Conservation (phyloP, 1,140 invertebrate genomes). For the Orius insidiosus region DNA sequence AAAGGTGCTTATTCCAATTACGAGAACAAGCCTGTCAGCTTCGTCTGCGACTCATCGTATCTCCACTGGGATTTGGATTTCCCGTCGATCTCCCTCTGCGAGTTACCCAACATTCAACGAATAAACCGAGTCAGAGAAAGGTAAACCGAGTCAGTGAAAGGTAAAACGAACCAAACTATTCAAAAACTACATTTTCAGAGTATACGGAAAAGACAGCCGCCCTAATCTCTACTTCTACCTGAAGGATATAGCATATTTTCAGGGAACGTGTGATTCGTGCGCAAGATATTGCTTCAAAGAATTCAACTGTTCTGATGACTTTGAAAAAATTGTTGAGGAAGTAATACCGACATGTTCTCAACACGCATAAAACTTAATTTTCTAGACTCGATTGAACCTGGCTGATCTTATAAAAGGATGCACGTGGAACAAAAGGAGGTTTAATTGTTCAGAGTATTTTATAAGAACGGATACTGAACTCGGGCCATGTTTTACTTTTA, state of each 20-base stretch:
- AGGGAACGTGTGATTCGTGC: constrained; percentile 43
- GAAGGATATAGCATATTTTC: constrained; percentile 44
- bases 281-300: constrained; percentile 28
- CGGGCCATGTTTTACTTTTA: constrained; percentile 44
- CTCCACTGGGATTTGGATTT: constrained; percentile 49
- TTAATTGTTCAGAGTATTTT: constrained; percentile 48
- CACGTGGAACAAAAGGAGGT: constrained; percentile 36
- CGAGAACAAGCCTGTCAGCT: constrained; percentile 40
- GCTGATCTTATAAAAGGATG: constrained; percentile 36
- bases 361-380: too few species aligned
- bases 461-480: constrained; percentile 43
- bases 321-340: constrained; percentile 28
- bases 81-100: constrained; percentile 42
- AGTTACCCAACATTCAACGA: constrained; percentile 7
- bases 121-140: too few species aligned
- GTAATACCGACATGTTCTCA: too few species aligned
- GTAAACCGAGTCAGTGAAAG: too few species aligned
- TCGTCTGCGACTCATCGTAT: constrained; percentile 50
- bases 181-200: constrained; percentile 29
- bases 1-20: constrained; percentile 35
- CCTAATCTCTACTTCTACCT: constrained; percentile 48
- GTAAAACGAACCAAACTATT: too few species aligned
- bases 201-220: constrained; percentile 42
- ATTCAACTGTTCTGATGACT: constrained; percentile 30
- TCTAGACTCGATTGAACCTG: constrained; percentile 34